phyloP scores from a whole-genome alignment of 2,888 invertebrate species.

The Ornithoptera priamus region DNA sequence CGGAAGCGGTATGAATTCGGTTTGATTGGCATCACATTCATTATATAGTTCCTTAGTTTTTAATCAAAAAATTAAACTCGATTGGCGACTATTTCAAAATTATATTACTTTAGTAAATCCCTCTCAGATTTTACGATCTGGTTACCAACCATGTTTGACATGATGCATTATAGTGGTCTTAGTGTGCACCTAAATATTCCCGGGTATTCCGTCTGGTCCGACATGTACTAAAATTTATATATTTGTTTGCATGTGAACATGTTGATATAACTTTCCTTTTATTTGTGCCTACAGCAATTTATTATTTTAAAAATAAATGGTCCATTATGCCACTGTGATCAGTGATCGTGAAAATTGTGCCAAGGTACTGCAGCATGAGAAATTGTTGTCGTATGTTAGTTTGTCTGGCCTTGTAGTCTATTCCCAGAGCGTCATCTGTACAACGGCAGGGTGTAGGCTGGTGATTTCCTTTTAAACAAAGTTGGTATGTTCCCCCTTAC shows the following conservation, averaged over 20 bases:
- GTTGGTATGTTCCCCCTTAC: constrained; percentile 19
- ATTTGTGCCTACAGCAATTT: background rate
- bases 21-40: constrained; percentile 1
- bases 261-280: background rate
- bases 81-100: background rate
- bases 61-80: background rate
- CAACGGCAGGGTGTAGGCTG: constrained; percentile 11
- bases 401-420: constrained; percentile 4
- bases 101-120: background rate
- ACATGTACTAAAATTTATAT: background rate
- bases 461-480: constrained; percentile 3
- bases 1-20: background rate
- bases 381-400: constrained; percentile 13
- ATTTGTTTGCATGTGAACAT: background rate
- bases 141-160: background rate
- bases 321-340: background rate
- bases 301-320: background rate
- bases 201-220: background rate
- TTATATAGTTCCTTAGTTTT: background rate
- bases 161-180: background rate
- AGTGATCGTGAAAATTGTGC: background rate
- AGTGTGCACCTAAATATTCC: background rate
- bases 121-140: background rate
- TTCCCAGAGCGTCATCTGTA: constrained; percentile 5
- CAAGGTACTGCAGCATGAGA: constrained; percentile 11